Evolutionary conservation across 2,113 vertebrate genomes (phyloP), one percentile per base, ranked within the genome.

Genomic region (Phyllopteryx taeniolatus): DNA sequence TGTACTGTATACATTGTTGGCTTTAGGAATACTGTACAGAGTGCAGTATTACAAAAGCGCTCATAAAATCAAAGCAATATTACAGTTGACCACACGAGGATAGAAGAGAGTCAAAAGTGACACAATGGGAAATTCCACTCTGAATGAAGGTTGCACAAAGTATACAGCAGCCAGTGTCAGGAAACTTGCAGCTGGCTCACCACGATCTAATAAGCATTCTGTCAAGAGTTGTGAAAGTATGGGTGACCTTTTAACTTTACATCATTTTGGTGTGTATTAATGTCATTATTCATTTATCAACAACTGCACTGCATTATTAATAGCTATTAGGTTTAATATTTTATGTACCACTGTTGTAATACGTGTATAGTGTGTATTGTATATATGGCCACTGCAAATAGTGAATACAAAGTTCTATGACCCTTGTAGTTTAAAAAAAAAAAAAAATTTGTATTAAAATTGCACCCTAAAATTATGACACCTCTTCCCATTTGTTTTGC

Each of bases 51-150:
- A 3, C 35, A 39, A 5, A 39, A 39, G 6, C 54, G 11, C 3
- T 57, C 20, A 57, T 20, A 3, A 57, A 10, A 2, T 27, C n/a
- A 1, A 11, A 14, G 22, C 27, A 33, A 31, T 15, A 1, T 12
- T 14, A 59, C 27, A 15, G 65, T 35, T 74, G 4, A 42, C 68
- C 83, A 82, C 66, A 67, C 73, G 80, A 15, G 68, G 74, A 77
- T 10, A 63, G 4, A 57, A 73, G n/a, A 22, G 49, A 9, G 49
- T 17, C 22, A 10, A 63, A 2, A 46, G 49, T 35, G 59, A 20
- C 15, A 35, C 5, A 35, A 17, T 19, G 59, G 31, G 6, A 61
- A 35, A 35, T 61, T 35, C 6, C 14, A 27, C 27, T 10, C 11
- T 27, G 56, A 31, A 59, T 59, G 56, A 59, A 59, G 5, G 10